Percentiles rank a stretch among this genome's conserved stretches.
These are phyloP conservation scores for Diploptera punctata DNA, from an alignment of 2,888 invertebrate species.

Conservation along the genomic window DNA sequence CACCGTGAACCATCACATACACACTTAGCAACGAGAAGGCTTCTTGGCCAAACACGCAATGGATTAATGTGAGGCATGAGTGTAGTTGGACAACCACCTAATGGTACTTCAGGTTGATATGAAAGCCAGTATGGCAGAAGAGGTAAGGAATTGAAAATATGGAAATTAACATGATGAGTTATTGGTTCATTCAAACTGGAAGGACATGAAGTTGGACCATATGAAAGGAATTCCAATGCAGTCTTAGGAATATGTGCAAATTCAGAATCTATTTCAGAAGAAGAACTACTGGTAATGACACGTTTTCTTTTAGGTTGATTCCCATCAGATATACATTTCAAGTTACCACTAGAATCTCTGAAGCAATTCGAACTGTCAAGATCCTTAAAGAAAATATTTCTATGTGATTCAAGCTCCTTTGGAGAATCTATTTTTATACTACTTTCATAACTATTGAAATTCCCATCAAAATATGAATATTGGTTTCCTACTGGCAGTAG, in stretches of 20 bases:
- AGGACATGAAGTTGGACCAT: neutral
- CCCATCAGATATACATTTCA: neutral
- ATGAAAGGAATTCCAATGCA: neutral
- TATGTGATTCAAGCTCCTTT: too few species aligned
- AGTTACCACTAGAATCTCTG: too few species aligned
- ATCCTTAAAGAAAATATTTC: too few species aligned
- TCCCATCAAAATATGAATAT: too few species aligned
- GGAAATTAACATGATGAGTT: neutral
- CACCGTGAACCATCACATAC: slow-evolving; percentile 8
- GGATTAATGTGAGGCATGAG: neutral
- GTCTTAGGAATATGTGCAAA: neutral
- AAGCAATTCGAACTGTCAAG: too few species aligned
- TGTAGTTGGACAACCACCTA: neutral
- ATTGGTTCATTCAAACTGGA: slow-evolving; percentile 1
- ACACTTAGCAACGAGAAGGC: neutral
- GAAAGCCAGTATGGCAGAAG: slow-evolving; percentile 1
- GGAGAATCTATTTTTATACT: too few species aligned
- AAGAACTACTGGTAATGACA: neutral
- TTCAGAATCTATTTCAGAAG: neutral
- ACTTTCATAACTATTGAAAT: too few species aligned
- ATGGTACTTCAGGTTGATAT: neutral
- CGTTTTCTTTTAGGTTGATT: neutral
- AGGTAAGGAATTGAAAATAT: neutral
- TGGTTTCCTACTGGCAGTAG: too few species aligned
- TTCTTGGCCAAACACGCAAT: neutral